phyloP scores from a whole-genome alignment of 2,113 vertebrate species.

The Polyodon spathula region DNA sequence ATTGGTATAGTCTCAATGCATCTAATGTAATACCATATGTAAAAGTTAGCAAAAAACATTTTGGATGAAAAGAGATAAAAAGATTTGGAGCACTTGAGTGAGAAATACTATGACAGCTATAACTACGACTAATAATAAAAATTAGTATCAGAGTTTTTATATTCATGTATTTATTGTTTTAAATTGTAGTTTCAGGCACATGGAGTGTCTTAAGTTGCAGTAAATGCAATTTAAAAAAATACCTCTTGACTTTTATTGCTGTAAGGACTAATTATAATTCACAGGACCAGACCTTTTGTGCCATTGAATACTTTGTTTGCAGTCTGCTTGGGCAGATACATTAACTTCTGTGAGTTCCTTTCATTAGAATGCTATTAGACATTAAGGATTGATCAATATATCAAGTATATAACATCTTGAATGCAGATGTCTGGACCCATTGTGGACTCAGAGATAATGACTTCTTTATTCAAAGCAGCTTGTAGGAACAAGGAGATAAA shows the following conservation, averaged over 20 bases:
- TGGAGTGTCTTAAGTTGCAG: slow-evolving; percentile 48
- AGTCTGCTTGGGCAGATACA: slow-evolving; percentile 72
- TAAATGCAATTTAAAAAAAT: slow-evolving; percentile 66
- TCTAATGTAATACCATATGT: too few species aligned
- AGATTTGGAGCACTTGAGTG: too few species aligned
- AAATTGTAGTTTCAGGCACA: slow-evolving; percentile 18
- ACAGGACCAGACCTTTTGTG: slow-evolving; percentile 65
- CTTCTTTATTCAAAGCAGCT: slow-evolving; percentile 82
- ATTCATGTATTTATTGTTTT: slow-evolving; percentile 14
- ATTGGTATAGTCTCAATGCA: too few species aligned
- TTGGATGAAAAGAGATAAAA: too few species aligned
- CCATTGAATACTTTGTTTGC: slow-evolving; percentile 70
- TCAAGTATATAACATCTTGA: slow-evolving; percentile 87
- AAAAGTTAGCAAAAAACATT: too few species aligned
- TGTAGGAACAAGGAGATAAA: slow-evolving; percentile 94
- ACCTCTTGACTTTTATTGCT: slow-evolving; percentile 75
- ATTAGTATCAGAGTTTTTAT: too few species aligned
- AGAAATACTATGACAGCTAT: too few species aligned
- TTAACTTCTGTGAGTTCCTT: slow-evolving; percentile 69
- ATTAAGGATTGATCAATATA: slow-evolving; percentile 85
- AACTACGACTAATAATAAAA: too few species aligned
- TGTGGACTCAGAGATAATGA: slow-evolving; percentile 84
- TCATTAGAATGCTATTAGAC: slow-evolving; percentile 79
- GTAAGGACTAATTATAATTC: slow-evolving; percentile 72
- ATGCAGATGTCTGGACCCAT: slow-evolving; percentile 81